Base-by-base conservation (phyloP, 2,113 vertebrate genomes). In the Bubo blakistoni region DNA sequence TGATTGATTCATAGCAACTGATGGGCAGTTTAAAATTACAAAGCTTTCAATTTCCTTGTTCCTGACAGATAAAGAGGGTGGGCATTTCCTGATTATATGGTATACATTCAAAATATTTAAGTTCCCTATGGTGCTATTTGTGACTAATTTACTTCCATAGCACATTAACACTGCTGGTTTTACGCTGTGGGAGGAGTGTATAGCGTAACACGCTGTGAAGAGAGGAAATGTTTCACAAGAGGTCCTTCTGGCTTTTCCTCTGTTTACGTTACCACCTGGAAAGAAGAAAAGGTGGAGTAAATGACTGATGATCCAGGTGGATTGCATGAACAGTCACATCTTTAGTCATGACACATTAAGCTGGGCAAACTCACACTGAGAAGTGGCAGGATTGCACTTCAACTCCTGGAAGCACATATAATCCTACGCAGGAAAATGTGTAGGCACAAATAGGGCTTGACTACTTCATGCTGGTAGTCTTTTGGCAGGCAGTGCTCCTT, bases 221-320 rank as follows among this genome's bases (percentile, higher is more conserved):
- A 91, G 96, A 94, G 97, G 95, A 94, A 97, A 87, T 98, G 98
- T 98, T 98, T 98, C 97, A 98, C 98, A 97, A 95, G 96, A 81
- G 96, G 95, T 97, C 94, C 98, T 97, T 98, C 97, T 98, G 98
- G 97, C 96, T 96, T 95, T 95, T 95, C 86, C 84, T 97, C 84
- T 98, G 98, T 98, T 99, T 98, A 97, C 70, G 22, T 98, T 98
- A 96, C 98, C 98, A 98, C 98, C 98, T 98, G 98, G 97, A 97
- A 97, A 97, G 97, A 97, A 97, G 97, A 94, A 98, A 94, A 96
- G 97, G 97, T 96, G 88, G 77, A 88, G 71, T 81, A 85, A 47
- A 76, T 90, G 93, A 20, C 76, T 84, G 96, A 88, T 88, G 86
- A 52, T 76, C 71, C 70, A 70, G 70, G 84, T 65, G 88, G 80